Evolutionary conservation across 2,113 vertebrate species (phyloP).

Genomic region (Lathamus discolor): DNA sequence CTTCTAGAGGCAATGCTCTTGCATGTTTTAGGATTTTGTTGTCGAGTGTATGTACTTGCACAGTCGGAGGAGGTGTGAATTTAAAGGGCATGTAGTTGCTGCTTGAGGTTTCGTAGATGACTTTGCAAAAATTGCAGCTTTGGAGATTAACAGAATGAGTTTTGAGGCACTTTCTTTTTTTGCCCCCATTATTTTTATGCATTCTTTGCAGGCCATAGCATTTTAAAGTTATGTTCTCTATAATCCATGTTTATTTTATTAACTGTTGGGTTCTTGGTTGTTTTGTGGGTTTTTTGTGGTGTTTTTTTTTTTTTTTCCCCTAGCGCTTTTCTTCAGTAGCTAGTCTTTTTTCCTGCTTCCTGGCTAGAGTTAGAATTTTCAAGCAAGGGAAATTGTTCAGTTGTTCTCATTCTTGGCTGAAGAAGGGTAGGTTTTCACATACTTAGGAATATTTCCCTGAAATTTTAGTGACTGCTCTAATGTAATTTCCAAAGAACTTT

Average conservation of each 20-base stretch:
- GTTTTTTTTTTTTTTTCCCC: neutral
- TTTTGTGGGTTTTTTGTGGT: neutral
- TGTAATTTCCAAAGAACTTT: neutral
- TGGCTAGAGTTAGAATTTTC: neutral
- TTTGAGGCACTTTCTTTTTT: neutral
- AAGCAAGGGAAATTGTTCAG: neutral
- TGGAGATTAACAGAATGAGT: rapidly evolving
- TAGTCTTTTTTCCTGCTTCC: neutral
- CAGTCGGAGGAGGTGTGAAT: neutral
- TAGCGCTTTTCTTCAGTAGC: neutral
- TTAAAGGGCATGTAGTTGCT: neutral
- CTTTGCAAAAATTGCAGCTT: neutral
- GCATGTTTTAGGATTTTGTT: neutral
- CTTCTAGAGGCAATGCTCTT: neutral
- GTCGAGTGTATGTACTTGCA: neutral
- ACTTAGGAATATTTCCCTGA: neutral
- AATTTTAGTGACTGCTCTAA: neutral
- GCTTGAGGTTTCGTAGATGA: neutral
- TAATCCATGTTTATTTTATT: neutral
- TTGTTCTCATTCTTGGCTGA: neutral
- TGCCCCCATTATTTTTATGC: neutral
- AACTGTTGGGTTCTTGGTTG: neutral
- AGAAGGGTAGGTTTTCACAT: neutral
- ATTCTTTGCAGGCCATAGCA: neutral
- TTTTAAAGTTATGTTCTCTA: neutral